Evolutionary conservation across 2,113 vertebrate species (phyloP), one percentile per base, ranked within the genome.

Genomic region (Sitta europaea): DNA sequence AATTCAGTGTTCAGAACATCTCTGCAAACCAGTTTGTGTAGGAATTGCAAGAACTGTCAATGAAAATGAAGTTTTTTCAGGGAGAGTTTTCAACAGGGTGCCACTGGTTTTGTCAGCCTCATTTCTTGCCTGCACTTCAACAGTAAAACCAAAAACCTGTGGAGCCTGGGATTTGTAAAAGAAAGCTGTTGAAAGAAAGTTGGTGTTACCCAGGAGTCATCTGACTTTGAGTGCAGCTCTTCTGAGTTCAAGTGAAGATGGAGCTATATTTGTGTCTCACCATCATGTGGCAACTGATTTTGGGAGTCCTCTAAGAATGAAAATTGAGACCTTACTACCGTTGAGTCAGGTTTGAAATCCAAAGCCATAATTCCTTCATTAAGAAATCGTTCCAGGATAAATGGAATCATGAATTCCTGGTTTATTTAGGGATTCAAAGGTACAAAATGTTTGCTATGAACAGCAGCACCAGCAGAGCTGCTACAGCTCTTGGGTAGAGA

Each of bases 41-140:
- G 47, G 84, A 94, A 38, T 40, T 62, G 72, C n/a, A 48, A 31
- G 19, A 58, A n/a, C 65, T 22, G 62, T 65, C 62, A 40, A 2
- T 59, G 58, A 33, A 79, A 68, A 43, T 27, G n/a, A 71, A 43
- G 19, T 28, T 82, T 23, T 62, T 2, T 35, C 5, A 38, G 51
- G 38, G 63, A 66, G 67, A 48, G 29, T 73, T 80, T 73, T 92
- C 70, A 70, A 2, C 61, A 55, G 36, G 38, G 21, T 62, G 55
- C 38, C 38, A 8, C 40, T 68, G 83, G 55, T 86, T 45, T 57
- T 88, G 85, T 67, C 88, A 62, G 48, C 80, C 77, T 42, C 5
- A 65, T 93, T 79, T 97, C 88, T 78, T 93, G 83, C 47, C 86
- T 94, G 72, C 40, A 18, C 10, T 92, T 89, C 75, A 88, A 66